phyloP scores from a whole-genome alignment of 2,113 vertebrate species.

The Phoenicopterus ruber region DNA sequence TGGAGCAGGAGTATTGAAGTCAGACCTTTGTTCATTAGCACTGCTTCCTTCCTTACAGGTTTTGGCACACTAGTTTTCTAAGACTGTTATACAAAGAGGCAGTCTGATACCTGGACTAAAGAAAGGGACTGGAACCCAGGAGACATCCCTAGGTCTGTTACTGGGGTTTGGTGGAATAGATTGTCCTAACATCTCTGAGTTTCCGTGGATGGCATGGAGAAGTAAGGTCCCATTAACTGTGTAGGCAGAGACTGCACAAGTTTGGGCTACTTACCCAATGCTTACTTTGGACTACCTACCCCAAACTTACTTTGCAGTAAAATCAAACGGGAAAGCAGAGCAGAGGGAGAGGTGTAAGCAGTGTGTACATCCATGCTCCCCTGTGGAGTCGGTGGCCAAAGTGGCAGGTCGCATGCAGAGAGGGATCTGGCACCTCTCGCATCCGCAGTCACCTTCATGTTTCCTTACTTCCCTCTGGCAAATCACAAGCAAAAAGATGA shows the following conservation, averaged over 20 bases:
- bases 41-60: background rate
- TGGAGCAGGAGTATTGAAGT: background rate
- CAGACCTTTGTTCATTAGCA: accelerated
- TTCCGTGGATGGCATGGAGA: background rate
- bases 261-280: background rate
- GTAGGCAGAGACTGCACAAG: background rate
- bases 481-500: background rate
- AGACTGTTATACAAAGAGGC: background rate
- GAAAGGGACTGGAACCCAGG: background rate
- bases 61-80: background rate
- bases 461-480: background rate
- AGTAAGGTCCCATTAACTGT: background rate
- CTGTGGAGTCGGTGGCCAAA: background rate
- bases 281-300: background rate
- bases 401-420: background rate
- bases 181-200: background rate
- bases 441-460: accelerated
- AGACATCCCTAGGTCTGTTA: background rate
- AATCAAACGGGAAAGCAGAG: background rate
- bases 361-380: background rate
- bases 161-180: background rate
- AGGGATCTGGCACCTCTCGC: background rate
- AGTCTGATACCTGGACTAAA: background rate
- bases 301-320: background rate
- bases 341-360: background rate